A percentile compares a stretch with the other conserved stretches of the same genome.
Evolutionary conservation across 2,888 invertebrate genomes (phyloP).

Genomic region (Thysanoteuthis rhombus): DNA sequence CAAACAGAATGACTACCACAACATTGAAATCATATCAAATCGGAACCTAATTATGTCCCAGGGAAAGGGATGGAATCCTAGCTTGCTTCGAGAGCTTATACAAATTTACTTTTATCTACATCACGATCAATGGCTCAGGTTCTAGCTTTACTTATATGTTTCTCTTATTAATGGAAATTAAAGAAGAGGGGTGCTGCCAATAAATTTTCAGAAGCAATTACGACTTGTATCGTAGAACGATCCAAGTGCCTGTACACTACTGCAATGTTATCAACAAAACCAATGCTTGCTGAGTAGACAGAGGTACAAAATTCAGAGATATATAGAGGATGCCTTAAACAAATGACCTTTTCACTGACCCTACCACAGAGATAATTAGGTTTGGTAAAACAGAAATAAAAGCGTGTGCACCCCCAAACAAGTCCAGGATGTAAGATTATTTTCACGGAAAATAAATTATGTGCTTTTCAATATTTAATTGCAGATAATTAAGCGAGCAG

Average conservation of each 20-base stretch:
- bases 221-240: background rate
- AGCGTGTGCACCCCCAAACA: too few relatives aligned
- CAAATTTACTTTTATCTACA: background rate
- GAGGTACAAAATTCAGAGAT: background rate
- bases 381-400: too few relatives aligned
- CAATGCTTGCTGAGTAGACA: background rate
- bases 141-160: background rate
- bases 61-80: background rate
- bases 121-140: background rate
- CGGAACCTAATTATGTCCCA: background rate
- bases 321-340: background rate
- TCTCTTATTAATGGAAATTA: background rate
- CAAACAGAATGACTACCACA: background rate
- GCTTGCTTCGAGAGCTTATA: background rate
- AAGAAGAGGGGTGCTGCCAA: background rate
- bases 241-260: background rate
- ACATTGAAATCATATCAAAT: background rate
- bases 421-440: too few relatives aligned
- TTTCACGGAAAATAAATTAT: too few relatives aligned
- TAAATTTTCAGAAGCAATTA: background rate
- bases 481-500: too few relatives aligned
- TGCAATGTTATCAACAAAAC: background rate
- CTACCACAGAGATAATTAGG: background rate
- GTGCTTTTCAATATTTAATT: too few relatives aligned
- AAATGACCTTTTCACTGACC: background rate